Conservation (phyloP, 2,113 vertebrate species). For the Rattus rattus region DNA sequence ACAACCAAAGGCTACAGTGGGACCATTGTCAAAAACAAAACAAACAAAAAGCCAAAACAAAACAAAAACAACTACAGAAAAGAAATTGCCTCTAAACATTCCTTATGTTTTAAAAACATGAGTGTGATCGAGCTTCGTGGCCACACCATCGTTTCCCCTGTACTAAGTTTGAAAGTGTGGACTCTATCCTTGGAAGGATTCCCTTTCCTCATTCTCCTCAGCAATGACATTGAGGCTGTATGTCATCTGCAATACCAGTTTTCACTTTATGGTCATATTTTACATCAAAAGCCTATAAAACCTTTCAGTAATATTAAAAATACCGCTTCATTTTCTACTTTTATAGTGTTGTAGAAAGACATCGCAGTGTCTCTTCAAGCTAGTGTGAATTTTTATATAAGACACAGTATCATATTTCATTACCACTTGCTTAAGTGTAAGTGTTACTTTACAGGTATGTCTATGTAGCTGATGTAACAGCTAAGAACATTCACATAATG, state of each 20-base stretch:
- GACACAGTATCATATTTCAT: background rate
- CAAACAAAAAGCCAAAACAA: background rate
- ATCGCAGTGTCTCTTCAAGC: background rate
- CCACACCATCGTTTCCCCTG: slow-evolving; percentile 3
- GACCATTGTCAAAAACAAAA: background rate
- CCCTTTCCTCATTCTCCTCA: slow-evolving; percentile 14
- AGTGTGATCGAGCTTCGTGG: background rate
- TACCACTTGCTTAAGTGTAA: background rate
- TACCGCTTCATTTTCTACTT: background rate
- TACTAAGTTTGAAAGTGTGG: background rate
- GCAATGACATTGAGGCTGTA: slow-evolving; percentile 4
- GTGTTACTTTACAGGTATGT: slow-evolving; percentile 88
- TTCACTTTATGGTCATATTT: background rate
- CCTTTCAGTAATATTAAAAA: slow-evolving; percentile 54
- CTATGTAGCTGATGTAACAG: slow-evolving; percentile 89
- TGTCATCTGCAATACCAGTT: background rate
- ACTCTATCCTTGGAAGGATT: background rate
- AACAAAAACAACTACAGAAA: background rate
- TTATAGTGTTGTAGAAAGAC: background rate
- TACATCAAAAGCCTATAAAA: slow-evolving; percentile 28
- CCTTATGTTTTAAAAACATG: slow-evolving; percentile 34
- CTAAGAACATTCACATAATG: slow-evolving; percentile 88
- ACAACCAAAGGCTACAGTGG: background rate
- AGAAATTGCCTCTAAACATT: background rate
- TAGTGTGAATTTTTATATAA: background rate